A percentile compares a stretch with the other conserved stretches of the same genome.
phyloP scores from a whole-genome alignment of 2,113 vertebrate genomes.

The Callospermophilus lateralis region DNA sequence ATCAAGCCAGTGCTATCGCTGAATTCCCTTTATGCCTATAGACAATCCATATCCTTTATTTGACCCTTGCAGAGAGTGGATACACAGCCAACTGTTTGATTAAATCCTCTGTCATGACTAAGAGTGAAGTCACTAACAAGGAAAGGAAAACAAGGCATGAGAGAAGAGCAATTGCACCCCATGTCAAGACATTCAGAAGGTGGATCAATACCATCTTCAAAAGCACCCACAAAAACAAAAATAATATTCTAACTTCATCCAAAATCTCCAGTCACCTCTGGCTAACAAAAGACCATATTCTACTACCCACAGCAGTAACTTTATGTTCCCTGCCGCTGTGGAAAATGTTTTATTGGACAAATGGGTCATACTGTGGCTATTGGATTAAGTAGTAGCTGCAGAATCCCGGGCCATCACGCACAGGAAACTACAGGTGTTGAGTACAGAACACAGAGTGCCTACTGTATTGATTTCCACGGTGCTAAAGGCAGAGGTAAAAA shows the following conservation, averaged over 20 bases:
- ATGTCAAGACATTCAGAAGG: conserved; percentile 61
- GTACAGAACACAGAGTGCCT: conserved; percentile 41
- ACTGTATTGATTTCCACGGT: conserved; percentile 74
- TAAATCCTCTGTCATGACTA: conserved; percentile 66
- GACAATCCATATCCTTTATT: conserved; percentile 28
- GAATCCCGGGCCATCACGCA: conserved; percentile 46
- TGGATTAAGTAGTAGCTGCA: conserved; percentile 59
- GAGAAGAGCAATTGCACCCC: conserved; percentile 62
- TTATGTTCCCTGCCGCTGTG: conserved; percentile 38
- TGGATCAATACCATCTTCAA: conserved; percentile 77
- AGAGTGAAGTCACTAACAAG: conserved; percentile 69
- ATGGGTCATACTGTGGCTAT: conserved; percentile 34
- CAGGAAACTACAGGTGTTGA: conserved; percentile 65
- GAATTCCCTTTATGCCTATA: conserved; percentile 20
- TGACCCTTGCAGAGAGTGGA: conserved; percentile 34
- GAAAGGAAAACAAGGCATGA: background rate
- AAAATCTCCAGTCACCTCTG: conserved; percentile 12
- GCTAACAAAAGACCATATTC: conserved; percentile 71
- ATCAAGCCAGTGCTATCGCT: background rate
- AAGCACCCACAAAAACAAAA: conserved; percentile 68
- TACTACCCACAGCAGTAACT: conserved; percentile 26
- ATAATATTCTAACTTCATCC: conserved; percentile 59
- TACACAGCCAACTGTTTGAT: conserved; percentile 54
- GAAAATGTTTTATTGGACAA: conserved; percentile 73
- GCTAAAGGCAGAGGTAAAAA: conserved; percentile 65